These are phyloP conservation scores for Ophthalmotilapia sp. DNA, from an alignment of 2,113 vertebrate genomes.

Conservation along the genomic window DNA sequence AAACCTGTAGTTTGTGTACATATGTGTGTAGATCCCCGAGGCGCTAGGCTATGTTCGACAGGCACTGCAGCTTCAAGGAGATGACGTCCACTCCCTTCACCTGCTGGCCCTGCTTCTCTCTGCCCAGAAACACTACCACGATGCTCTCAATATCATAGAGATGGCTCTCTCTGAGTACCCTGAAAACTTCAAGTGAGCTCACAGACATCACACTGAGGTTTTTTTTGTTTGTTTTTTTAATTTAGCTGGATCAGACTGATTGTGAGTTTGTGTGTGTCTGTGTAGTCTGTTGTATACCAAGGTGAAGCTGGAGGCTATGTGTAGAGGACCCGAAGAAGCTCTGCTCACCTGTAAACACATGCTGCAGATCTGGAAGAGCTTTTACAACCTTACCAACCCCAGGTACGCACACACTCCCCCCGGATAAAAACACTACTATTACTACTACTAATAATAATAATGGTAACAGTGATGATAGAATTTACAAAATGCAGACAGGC, in stretches of 20 bases:
- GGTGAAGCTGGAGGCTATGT: conserved; percentile 91
- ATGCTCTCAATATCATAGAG: conserved; percentile 94
- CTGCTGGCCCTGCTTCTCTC: conserved; percentile 92
- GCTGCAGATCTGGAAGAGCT: conserved; percentile 99
- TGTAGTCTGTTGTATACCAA: conserved; percentile 92
- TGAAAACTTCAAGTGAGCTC: conserved; percentile 92
- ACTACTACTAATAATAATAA: rapidly evolving
- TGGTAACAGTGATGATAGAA: neutral
- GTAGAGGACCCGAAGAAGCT: conserved; percentile 91
- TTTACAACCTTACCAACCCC: conserved; percentile 97
- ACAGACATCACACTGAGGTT: neutral
- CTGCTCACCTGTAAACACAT: conserved; percentile 97
- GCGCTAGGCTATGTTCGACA: conserved; percentile 95
- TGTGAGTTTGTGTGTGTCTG: neutral
- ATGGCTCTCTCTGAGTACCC: conserved; percentile 98
- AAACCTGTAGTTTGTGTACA: conserved; percentile 7
- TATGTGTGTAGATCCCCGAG: conserved; percentile 85
- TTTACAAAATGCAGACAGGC: rapidly evolving
- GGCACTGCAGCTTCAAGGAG: conserved; percentile 93
- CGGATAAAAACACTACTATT: neutral
- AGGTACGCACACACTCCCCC: conserved; percentile 70
- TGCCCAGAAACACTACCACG: conserved; percentile 96
- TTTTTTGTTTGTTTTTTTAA: neutral
- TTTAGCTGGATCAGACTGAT: neutral
- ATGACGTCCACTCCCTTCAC: conserved; percentile 94